phyloP scores from a whole-genome alignment of 2,888 invertebrate genomes.

The Pogonocherus hispidulus region DNA sequence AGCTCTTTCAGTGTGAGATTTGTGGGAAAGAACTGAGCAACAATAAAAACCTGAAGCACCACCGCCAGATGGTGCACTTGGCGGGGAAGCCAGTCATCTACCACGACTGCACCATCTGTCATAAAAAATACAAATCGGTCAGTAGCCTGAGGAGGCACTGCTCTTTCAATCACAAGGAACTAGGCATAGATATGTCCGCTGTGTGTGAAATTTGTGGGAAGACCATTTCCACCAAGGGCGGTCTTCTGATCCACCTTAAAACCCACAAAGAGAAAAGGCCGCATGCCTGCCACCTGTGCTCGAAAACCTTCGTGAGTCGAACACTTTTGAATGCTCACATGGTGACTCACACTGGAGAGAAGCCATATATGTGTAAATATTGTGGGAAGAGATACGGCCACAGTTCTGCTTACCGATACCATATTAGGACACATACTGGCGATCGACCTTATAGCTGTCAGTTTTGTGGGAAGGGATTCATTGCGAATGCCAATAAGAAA shows the following conservation, averaged over 20 bases:
- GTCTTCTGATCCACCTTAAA: background rate
- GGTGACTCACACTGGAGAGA: background rate
- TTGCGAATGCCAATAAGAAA: conserved; percentile 48
- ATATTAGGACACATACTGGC: conserved; percentile 9
- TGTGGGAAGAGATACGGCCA: background rate
- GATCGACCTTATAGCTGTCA: conserved; percentile 70
- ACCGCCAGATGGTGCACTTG: background rate
- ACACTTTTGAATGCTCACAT: background rate
- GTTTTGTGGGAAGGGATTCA: conserved; percentile 47
- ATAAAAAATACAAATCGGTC: conserved; percentile 42
- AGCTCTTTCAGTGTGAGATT: conserved; percentile 68
- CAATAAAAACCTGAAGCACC: conserved; percentile 39
- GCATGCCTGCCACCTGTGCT: background rate
- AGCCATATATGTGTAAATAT: conserved; percentile 2
- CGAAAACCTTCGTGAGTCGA: background rate
- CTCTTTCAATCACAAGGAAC: conserved; percentile 43
- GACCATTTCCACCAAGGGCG: background rate
- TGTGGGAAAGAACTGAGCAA: conserved; percentile 69
- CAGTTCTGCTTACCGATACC: background rate
- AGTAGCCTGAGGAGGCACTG: conserved; percentile 42
- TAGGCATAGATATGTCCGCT: conserved; percentile 60
- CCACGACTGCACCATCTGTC: conserved; percentile 42
- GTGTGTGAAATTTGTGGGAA: background rate
- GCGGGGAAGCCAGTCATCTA: background rate
- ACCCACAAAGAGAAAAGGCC: background rate